phyloP scores from a whole-genome alignment of 2,888 invertebrate genomes.

The Antheraea assamensis region DNA sequence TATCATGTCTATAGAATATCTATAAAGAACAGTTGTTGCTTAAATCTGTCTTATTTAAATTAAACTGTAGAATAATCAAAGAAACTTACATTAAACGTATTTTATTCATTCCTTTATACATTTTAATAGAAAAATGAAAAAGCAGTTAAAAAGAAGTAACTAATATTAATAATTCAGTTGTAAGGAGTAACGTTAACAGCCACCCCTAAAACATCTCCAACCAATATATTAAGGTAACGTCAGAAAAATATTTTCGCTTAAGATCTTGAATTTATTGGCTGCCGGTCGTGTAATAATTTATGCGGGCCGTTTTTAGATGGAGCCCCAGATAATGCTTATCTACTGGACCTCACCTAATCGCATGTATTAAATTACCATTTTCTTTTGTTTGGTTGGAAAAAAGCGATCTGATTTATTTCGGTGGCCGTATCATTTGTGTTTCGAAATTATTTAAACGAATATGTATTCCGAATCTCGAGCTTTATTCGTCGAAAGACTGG shows the following conservation, averaged over 20 bases:
- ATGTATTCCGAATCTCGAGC: not conserved
- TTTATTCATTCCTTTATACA: not conserved
- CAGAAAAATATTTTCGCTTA: constrained; percentile 20
- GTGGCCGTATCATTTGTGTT: not conserved
- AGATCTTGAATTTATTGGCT: constrained; percentile 21
- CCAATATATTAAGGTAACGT: constrained; percentile 16
- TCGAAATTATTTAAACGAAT: not conserved
- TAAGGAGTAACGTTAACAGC: not conserved
- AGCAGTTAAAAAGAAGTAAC: not conserved
- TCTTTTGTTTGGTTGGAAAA: not conserved
- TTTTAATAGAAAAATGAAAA: not conserved
- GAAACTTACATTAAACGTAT: not conserved
- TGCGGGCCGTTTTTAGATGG: constrained; percentile 16
- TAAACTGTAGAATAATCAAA: too few relatives aligned
- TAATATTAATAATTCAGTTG: not conserved
- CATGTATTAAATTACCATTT: constrained; percentile 10
- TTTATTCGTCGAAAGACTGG: not conserved
- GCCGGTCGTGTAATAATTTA: constrained; percentile 18
- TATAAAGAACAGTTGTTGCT: too few relatives aligned
- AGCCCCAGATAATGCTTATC: constrained; percentile 11
- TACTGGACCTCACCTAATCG: constrained; percentile 8
- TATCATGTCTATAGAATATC: not conserved
- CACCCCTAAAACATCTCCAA: constrained; percentile 5
- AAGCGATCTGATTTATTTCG: not conserved
- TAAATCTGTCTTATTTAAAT: too few relatives aligned